Percentiles rank a stretch among this genome's conserved stretches.
Conservation (phyloP, 2,888 invertebrate genomes). For the Andricus quercusramuli region DNA sequence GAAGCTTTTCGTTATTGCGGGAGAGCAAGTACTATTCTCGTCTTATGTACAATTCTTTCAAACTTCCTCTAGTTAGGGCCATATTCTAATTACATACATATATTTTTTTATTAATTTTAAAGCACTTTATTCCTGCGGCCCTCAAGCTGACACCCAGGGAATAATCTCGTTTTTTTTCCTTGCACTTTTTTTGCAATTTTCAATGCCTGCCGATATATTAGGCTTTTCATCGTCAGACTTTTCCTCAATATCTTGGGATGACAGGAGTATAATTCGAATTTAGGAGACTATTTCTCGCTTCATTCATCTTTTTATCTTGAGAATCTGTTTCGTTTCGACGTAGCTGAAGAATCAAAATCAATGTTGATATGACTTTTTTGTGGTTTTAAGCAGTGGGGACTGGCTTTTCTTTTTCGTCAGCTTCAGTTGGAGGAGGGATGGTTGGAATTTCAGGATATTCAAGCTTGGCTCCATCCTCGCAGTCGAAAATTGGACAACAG, state of each 20-base stretch:
- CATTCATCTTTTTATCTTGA: not conserved
- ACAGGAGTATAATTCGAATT: not conserved
- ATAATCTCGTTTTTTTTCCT: not conserved
- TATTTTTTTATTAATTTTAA: not conserved
- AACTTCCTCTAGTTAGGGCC: not conserved
- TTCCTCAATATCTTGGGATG: not conserved
- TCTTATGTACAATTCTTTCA: slow-evolving; percentile 2
- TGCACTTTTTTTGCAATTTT: not conserved
- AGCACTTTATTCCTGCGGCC: not conserved
- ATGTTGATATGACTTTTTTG: not conserved
- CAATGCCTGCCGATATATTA: not conserved
- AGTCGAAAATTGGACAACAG: slow-evolving; percentile 92
- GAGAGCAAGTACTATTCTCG: slow-evolving; percentile 16
- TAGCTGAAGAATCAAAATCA: not conserved
- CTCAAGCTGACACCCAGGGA: not conserved
- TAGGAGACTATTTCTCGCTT: not conserved
- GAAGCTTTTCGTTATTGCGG: slow-evolving; percentile 14
- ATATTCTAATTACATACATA: not conserved
- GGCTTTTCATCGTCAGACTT: not conserved
- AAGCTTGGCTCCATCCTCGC: slow-evolving; percentile 90
- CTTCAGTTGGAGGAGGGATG: slow-evolving; percentile 78
- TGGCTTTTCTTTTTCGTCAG: slow-evolving; percentile 72
- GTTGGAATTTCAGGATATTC: slow-evolving; percentile 91
- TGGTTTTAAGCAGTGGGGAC: slow-evolving; percentile 57
- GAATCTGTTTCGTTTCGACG: not conserved